Evolutionary conservation across 64 coral and sea anemone species (phyloP).

Genomic region (Montipora foliosa): DNA sequence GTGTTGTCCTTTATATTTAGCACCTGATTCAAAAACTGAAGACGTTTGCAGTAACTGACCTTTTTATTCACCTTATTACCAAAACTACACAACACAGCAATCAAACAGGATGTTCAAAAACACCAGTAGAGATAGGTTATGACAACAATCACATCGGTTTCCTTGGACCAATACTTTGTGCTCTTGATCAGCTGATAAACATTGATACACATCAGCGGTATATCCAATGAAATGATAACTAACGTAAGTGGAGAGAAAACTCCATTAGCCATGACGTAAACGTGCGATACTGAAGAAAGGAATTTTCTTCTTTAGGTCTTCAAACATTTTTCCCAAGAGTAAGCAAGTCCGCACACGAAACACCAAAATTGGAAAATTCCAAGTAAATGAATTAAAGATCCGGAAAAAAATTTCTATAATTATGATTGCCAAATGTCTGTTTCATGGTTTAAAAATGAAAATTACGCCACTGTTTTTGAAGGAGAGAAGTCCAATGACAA

Average conservation of each 20-base stretch:
- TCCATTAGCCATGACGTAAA: not conserved
- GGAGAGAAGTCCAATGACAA: not conserved
- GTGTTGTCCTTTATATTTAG: too few species aligned
- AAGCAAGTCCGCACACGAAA: not conserved
- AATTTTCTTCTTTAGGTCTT: not conserved
- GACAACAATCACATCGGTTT: not conserved
- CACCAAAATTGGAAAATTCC: not conserved
- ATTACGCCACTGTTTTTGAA: not conserved
- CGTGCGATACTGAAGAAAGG: not conserved
- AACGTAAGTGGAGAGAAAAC: slow-evolving; percentile 17
- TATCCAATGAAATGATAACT: not conserved
- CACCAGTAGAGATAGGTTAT: not conserved
- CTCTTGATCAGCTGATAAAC: slow-evolving; percentile 10
- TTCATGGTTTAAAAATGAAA: not conserved
- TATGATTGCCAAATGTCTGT: not conserved
- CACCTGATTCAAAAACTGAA: not conserved
- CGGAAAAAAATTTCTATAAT: not conserved
- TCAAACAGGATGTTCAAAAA: not conserved
- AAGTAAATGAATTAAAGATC: not conserved
- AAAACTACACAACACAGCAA: not conserved
- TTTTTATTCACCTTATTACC: not conserved
- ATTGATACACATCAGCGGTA: not conserved
- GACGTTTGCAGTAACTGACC: not conserved
- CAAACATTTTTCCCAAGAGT: not conserved
- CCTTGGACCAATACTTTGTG: not conserved